Percentiles rank a stretch among this genome's conserved stretches.
Conservation (phyloP, 1,140 invertebrate species). For the Sogatella furcifera region DNA sequence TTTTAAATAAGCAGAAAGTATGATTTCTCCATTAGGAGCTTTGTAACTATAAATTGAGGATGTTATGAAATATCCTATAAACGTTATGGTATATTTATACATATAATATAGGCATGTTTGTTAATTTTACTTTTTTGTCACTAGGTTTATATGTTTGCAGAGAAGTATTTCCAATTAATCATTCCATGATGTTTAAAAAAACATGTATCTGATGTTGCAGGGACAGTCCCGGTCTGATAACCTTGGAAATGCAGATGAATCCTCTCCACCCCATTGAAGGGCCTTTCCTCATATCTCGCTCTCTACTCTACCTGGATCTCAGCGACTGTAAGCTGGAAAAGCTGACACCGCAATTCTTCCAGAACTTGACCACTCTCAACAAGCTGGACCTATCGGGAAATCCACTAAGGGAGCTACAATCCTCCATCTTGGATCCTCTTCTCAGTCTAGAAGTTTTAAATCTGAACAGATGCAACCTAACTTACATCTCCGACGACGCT, state of each 20-base stretch:
- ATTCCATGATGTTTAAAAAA: too few relatives aligned
- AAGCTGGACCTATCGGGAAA: constrained; percentile 58
- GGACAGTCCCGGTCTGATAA: constrained; percentile 53
- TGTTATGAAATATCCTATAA: too few relatives aligned
- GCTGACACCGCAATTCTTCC: constrained; percentile 51
- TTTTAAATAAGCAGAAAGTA: too few relatives aligned
- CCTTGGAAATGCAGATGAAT: constrained; percentile 57
- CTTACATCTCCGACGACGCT: constrained; percentile 40
- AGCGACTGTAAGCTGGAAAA: constrained; percentile 46
- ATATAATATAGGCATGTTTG: too few relatives aligned
- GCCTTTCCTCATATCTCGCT: constrained; percentile 51
- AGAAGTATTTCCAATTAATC: too few relatives aligned
- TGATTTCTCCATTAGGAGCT: too few relatives aligned
- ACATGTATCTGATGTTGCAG: constrained; percentile 32
- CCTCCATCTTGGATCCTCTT: constrained; percentile 47
- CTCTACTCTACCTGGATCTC: constrained; percentile 53
- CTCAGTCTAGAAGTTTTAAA: constrained; percentile 51
- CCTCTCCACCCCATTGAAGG: constrained; percentile 46
- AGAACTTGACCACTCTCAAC: constrained; percentile 49
- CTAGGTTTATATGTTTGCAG: too few relatives aligned
- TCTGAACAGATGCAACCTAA: constrained; percentile 51
- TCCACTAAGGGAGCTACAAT: constrained; percentile 43
- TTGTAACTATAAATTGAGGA: too few relatives aligned
- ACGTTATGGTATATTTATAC: too few relatives aligned
- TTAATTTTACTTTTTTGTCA: too few relatives aligned